Percentiles rank a stretch among this genome's conserved stretches.
These are phyloP conservation scores for Oligia strigilis DNA, from an alignment of 2,888 invertebrate species.

Conservation along the genomic window DNA sequence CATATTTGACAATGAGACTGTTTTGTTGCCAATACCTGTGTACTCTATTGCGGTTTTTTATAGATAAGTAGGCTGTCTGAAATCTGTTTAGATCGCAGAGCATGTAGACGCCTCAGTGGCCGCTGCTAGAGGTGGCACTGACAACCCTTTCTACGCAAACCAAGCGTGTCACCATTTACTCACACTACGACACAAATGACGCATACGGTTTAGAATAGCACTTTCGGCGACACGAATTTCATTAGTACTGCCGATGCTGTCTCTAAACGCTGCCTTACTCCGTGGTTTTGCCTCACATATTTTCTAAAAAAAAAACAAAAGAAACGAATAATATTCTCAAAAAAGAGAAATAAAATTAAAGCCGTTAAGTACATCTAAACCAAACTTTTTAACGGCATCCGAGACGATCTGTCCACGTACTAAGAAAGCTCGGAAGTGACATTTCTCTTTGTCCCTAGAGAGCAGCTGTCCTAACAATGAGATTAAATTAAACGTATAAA, in stretches of 20 bases:
- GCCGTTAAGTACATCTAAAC: conserved; percentile 38
- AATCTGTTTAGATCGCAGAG: no score
- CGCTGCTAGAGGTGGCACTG: no score
- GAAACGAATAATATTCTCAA: neutral
- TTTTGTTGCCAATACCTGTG: neutral
- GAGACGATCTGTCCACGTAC: conserved; percentile 49
- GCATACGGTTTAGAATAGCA: neutral
- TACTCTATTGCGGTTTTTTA: neutral
- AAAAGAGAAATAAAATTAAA: conserved; percentile 33
- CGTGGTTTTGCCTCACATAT: neutral
- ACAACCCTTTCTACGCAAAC: no score
- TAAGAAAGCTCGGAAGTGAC: conserved; percentile 68
- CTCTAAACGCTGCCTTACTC: neutral
- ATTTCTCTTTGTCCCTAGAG: conserved; percentile 76
- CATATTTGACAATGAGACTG: neutral
- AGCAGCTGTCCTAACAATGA: conserved; percentile 83
- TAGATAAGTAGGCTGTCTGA: no score
- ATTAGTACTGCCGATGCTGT: neutral
- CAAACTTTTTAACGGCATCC: conserved; percentile 51
- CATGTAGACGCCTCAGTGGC: no score
- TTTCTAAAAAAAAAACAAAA: neutral
- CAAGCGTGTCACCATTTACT: no score
- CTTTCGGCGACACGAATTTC: neutral
- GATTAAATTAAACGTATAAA: conserved; percentile 82
- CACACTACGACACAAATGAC: no score